Evolutionary conservation across 1,140 invertebrate genomes (phyloP).

Genomic region (Drosophila mayri): DNA sequence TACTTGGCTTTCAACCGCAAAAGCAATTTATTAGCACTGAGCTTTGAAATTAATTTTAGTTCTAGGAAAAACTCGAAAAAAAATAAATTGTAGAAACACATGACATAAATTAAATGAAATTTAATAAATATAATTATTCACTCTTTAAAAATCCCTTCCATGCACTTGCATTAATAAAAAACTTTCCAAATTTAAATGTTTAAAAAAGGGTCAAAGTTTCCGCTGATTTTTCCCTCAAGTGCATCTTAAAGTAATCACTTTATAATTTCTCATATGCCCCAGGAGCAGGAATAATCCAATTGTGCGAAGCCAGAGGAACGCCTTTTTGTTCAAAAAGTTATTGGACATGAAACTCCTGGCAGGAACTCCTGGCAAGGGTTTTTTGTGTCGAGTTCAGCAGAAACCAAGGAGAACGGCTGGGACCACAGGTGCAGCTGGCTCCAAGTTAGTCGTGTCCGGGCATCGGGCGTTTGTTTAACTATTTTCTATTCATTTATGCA

Average conservation of each 20-base stretch:
- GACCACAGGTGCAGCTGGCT: slow-evolving; percentile 38
- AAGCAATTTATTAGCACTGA: slow-evolving; percentile 3
- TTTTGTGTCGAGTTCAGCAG: slow-evolving; percentile 64
- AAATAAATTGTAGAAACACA: neutral
- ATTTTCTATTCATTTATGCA: slow-evolving; percentile 83
- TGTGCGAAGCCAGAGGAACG: slow-evolving; percentile 32
- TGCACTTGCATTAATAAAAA: neutral
- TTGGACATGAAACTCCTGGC: slow-evolving; percentile 41
- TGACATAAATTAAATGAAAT: no score
- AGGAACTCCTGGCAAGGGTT: slow-evolving; percentile 53
- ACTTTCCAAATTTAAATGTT: no score
- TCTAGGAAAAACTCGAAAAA: neutral
- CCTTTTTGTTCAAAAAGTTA: slow-evolving; percentile 19
- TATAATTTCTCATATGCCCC: slow-evolving; percentile 34
- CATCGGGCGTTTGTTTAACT: slow-evolving; percentile 61
- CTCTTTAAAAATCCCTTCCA: neutral
- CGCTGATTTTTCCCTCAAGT: neutral
- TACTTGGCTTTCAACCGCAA: slow-evolving; percentile 10
- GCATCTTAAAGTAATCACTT: slow-evolving; percentile 29
- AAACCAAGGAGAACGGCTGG: slow-evolving; percentile 26
- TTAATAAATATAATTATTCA: no score
- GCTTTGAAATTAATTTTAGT: neutral
- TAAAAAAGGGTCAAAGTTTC: no score
- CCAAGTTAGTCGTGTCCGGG: slow-evolving; percentile 33
- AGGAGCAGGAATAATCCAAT: slow-evolving; percentile 26